Evolutionary conservation across 2,888 invertebrate genomes (phyloP).

Genomic region (Trichacis sp.): DNA sequence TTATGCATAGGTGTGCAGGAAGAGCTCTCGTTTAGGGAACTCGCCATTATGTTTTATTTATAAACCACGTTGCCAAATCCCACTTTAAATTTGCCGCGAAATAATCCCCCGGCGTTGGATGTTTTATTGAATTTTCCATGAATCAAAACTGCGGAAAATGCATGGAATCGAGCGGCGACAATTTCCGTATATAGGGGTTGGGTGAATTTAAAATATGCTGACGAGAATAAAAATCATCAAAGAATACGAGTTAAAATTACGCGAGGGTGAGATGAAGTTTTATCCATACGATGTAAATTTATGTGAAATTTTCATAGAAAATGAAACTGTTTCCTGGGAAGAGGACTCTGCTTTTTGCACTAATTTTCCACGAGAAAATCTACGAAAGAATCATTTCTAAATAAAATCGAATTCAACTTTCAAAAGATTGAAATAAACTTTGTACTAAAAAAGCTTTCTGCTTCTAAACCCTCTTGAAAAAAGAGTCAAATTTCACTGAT

Average conservation of each 20-base stretch:
- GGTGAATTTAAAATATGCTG: constrained; percentile 27
- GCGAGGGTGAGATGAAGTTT: not conserved
- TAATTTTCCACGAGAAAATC: too few species aligned
- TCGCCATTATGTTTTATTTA: constrained; percentile 23
- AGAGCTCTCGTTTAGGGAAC: not conserved
- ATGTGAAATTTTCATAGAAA: not conserved
- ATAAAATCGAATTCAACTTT: too few species aligned
- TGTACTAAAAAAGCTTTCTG: too few species aligned
- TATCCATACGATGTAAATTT: not conserved
- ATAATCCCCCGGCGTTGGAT: constrained; percentile 17
- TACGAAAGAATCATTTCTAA: too few species aligned
- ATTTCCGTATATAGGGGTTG: constrained; percentile 17
- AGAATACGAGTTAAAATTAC: constrained; percentile 7
- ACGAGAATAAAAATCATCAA: constrained; percentile 23
- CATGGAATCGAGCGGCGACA: not conserved
- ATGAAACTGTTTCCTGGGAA: too few species aligned
- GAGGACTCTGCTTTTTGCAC: too few species aligned
- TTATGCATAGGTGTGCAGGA: not conserved
- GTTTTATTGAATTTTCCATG: constrained; percentile 23
- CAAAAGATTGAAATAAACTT: too few species aligned
- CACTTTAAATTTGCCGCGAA: constrained; percentile 19
- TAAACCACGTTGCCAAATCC: constrained; percentile 14
- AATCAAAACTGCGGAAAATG: constrained; percentile 23
- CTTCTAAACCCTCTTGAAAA: too few species aligned
- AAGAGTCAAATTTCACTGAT: too few species aligned